phyloP scores from a whole-genome alignment of 2,113 vertebrate species.

The Jacana jacana region DNA sequence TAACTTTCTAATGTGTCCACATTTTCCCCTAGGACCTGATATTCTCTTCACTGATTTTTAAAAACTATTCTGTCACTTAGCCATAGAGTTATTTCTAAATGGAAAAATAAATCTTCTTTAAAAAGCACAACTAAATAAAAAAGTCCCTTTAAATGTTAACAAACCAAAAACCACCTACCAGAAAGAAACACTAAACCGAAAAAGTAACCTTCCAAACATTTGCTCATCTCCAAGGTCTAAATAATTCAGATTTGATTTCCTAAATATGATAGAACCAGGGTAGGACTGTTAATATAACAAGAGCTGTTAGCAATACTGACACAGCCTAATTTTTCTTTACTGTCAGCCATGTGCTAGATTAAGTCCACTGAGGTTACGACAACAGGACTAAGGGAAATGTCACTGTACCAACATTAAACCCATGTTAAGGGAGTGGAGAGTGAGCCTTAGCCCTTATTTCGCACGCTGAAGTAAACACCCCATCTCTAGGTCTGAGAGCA shows the following conservation, averaged over 20 bases:
- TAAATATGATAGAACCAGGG: not conserved
- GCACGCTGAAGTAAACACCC: not conserved
- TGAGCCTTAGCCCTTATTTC: not conserved
- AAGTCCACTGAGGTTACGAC: not conserved
- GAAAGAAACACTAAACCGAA: not conserved
- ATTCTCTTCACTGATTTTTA: not conserved
- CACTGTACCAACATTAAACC: not conserved
- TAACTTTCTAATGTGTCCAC: not conserved
- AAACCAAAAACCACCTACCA: not conserved
- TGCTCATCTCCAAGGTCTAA: not conserved
- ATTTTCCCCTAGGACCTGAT: not conserved
- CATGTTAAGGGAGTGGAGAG: not conserved
- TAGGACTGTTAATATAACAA: not conserved
- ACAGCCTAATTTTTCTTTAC: not conserved
- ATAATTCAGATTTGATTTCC: not conserved
- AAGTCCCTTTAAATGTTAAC: not conserved
- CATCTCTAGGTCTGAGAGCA: not conserved
- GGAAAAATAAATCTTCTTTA: not conserved
- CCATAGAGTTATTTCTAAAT: not conserved
- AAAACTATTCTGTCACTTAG: not conserved
- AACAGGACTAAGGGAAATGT: not conserved
- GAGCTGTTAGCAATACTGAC: not conserved
- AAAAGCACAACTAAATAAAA: not conserved
- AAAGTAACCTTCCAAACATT: not conserved
- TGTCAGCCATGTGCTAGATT: not conserved